Base-by-base conservation (phyloP, 1,140 invertebrate genomes). In the Tribolium madens region DNA sequence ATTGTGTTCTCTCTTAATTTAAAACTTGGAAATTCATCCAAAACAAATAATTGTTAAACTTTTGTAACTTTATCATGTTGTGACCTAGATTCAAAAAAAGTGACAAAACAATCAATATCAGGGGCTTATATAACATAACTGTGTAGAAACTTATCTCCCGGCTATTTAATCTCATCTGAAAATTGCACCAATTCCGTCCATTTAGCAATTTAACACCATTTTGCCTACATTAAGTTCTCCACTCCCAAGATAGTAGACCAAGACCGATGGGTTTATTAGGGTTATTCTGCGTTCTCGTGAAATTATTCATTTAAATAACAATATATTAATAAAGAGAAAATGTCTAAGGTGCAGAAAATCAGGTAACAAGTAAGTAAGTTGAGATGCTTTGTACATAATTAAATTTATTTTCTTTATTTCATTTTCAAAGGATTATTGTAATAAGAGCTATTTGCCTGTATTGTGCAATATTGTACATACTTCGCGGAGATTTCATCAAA, bases 251-350 rank as follows among this genome's bases (percentile, higher is more conserved):
- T 17, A 21, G 18, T 18, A 18, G 52, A 57, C 17, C 52, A 18
- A 57, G 5, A 18, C 52, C 21, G 21, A 57, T 57, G 52, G 52
- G 21, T 57, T 57, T 57, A 57, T 57, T 57, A 57, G 9, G 52
- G 52, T 57, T 9, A 57, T 57, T 57, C 5, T 17, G n/a, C 18
- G 4, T 21, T 17, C 52, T 57, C 14, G 15, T 3, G 9, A 57
- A 57, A 57, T 4, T 1, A 17, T 18, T 10, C 52, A 21, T 57
- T 57, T 57, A 6, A 15, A 57, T 21, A 10, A 17, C 21, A n/a
- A n/a, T n/a, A n/a, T 57, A n/a, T 50, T 50, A 14, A 15, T 12
- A 13, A 17, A 2, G 46, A 14, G 13, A 50, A 50, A 7, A 50
- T 50, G 3, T 50, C n/a, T 5, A 13, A 9, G 9, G 36, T 42